These are phyloP conservation scores for Furnarius figulus DNA, from an alignment of 2,113 vertebrate species.

Conservation along the genomic window DNA sequence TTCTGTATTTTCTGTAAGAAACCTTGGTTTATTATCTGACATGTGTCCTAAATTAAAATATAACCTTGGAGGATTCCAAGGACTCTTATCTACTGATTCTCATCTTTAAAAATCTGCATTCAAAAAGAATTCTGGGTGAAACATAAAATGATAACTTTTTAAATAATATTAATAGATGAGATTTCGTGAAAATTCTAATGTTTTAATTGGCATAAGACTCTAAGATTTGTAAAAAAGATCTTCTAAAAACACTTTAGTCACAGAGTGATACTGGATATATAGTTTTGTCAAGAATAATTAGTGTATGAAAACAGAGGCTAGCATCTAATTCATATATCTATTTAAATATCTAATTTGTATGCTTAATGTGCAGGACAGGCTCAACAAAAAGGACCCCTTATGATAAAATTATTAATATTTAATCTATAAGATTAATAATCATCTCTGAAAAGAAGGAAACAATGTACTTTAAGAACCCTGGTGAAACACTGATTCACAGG, in stretches of 20 bases:
- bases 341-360: neutral
- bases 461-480: neutral
- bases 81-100: neutral
- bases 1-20: neutral
- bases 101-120: neutral
- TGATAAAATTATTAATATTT: neutral
- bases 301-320: neutral
- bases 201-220: neutral
- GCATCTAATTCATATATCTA: neutral
- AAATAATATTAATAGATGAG: neutral
- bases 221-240: neutral
- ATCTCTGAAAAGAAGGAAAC: neutral
- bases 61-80: neutral
- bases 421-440: neutral
- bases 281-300: neutral
- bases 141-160: neutral
- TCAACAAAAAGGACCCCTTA: neutral
- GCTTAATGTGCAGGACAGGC: neutral
- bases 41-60: neutral
- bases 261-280: neutral
- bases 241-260: neutral
- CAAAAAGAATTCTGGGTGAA: neutral
- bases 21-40: neutral
- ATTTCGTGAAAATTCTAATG: neutral
- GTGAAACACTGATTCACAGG: neutral